These are phyloP conservation scores for Actinia tenebrosa DNA, from an alignment of 64 coral and sea anemone species.

Conservation along the genomic window DNA sequence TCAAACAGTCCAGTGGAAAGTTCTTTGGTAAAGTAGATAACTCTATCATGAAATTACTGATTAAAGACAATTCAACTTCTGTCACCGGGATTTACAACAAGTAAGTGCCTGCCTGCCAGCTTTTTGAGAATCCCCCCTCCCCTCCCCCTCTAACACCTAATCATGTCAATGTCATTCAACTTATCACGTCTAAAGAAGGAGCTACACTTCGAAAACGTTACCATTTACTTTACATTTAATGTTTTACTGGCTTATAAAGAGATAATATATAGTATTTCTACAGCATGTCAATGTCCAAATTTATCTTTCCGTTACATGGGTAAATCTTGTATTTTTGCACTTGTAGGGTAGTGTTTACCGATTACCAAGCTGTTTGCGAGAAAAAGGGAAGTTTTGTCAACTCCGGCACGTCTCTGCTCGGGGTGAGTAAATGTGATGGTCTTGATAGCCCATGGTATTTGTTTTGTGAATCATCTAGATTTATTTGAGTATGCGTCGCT, in stretches of 20 bases:
- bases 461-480: no score
- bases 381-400: slow-evolving; percentile 32
- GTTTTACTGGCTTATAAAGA: no score
- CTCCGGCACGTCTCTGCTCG: slow-evolving; percentile 41
- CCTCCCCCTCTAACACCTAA: not conserved
- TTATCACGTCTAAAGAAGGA: no score
- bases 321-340: not conserved
- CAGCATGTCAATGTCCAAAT: no score
- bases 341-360: slow-evolving; percentile 32
- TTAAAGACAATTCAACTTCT: slow-evolving; percentile 16
- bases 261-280: no score
- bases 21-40: slow-evolving; percentile 90
- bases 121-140: no score
- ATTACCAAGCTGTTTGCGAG: slow-evolving; percentile 48
- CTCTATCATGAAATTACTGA: slow-evolving; percentile 66
- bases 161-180: no score
- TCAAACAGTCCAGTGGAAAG: slow-evolving; percentile 60
- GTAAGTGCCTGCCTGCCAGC: not conserved
- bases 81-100: slow-evolving; percentile 38
- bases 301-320: no score
- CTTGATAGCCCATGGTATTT: no score
- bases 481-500: no score
- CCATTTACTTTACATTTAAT: no score
- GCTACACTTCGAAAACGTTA: no score
- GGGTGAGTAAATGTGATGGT: not conserved